Conservation (phyloP, 2,888 invertebrate genomes). For the Tipula unca region DNA sequence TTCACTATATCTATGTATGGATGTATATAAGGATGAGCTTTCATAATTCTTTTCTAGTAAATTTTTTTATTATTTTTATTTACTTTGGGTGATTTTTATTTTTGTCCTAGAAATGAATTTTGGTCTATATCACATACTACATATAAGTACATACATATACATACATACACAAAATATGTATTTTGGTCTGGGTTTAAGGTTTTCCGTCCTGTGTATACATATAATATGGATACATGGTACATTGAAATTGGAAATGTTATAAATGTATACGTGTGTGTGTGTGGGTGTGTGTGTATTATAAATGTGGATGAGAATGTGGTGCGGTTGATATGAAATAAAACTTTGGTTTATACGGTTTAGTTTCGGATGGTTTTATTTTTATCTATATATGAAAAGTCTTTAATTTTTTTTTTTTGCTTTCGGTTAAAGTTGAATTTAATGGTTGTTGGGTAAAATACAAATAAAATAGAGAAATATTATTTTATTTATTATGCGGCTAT, state of each 20-base stretch:
- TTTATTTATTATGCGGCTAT: constrained; percentile 8
- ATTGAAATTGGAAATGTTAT: not conserved
- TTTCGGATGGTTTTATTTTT: not conserved
- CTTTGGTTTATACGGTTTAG: constrained; percentile 8
- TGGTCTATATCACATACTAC: not conserved
- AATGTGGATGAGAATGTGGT: not conserved
- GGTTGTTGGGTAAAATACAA: not conserved
- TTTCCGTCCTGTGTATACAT: not conserved
- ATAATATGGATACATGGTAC: not conserved
- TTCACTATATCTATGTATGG: not conserved
- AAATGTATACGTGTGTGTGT: not conserved
- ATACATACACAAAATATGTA: not conserved
- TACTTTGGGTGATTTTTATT: not conserved
- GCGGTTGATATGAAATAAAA: constrained; percentile 2
- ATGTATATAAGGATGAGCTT: not conserved
- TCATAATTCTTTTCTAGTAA: not conserved
- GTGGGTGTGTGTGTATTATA: not conserved
- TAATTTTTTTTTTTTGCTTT: not conserved
- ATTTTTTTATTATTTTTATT: not conserved
- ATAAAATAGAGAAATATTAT: not conserved
- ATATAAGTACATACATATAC: too few species aligned
- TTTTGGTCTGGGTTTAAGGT: not conserved
- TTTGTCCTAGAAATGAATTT: not conserved
- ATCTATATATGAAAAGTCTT: not conserved
- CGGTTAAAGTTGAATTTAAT: not conserved